Percentiles rank a stretch among this genome's conserved stretches.
Evolutionary conservation across 2,113 vertebrate genomes (phyloP).

Genomic region (Irena cyanogastra): DNA sequence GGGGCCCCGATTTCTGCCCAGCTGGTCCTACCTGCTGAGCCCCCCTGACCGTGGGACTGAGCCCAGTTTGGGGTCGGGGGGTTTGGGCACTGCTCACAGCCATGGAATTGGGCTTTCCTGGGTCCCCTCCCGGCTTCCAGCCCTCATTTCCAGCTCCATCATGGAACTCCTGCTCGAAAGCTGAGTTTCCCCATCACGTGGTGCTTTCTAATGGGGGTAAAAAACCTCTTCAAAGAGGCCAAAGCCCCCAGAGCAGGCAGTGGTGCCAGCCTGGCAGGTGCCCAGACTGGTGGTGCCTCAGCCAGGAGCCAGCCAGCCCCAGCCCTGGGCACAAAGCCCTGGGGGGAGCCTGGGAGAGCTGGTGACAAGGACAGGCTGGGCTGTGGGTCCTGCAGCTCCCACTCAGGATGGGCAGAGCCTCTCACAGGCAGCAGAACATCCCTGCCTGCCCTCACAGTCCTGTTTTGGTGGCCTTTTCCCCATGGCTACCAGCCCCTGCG

Average conservation of each 20-base stretch:
- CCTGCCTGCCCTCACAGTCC: rapidly evolving
- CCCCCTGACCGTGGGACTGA: not conserved
- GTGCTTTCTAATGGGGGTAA: no score
- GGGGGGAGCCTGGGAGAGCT: not conserved
- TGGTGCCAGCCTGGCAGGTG: not conserved
- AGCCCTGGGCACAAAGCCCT: not conserved
- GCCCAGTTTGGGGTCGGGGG: rapidly evolving
- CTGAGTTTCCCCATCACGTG: not conserved
- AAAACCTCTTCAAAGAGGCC: not conserved
- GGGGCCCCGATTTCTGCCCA: not conserved
- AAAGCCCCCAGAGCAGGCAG: not conserved
- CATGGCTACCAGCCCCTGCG: not conserved
- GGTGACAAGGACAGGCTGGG: not conserved
- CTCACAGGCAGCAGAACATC: not conserved
- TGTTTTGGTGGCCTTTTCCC: not conserved
- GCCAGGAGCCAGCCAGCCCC: not conserved
- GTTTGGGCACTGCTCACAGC: not conserved
- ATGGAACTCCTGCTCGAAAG: rapidly evolving
- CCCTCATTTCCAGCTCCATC: rapidly evolving
- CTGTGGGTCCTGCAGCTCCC: not conserved
- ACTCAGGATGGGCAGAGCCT: not conserved
- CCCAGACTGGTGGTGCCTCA: not conserved
- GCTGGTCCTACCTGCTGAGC: conserved; percentile 6
- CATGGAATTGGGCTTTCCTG: rapidly evolving
- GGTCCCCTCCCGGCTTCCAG: not conserved